phyloP scores from a whole-genome alignment of 1,140 invertebrate genomes.

The Pemphigus obesinymphae region DNA sequence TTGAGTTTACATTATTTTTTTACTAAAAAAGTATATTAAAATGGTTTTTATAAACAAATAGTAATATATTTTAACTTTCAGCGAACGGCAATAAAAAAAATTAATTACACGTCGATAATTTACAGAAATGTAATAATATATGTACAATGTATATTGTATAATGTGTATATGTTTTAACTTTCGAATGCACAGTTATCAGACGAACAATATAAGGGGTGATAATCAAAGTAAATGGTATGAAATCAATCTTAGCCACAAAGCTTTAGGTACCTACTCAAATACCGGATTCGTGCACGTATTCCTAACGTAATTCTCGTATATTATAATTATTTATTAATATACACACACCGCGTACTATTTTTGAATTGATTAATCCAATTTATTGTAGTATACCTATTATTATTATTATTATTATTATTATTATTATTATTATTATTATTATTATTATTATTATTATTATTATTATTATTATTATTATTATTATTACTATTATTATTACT shows the following conservation, averaged over 20 bases:
- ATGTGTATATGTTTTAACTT: too few species aligned
- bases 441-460: conserved; percentile 5
- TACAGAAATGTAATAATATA: too few species aligned
- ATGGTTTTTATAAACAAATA: not conserved
- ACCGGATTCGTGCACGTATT: not conserved
- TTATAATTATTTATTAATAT: conserved; percentile 13
- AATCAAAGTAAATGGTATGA: not conserved
- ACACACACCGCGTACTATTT: not conserved
- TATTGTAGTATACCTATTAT: not conserved
- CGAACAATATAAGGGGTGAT: not conserved
- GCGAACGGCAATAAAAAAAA: not conserved
- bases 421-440: not conserved
- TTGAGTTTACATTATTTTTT: not conserved
- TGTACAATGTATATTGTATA: too few species aligned
- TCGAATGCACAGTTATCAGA: too few species aligned
- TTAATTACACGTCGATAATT: too few species aligned
- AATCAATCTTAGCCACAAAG: not conserved
- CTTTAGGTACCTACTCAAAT: not conserved
- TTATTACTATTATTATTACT: too few species aligned
- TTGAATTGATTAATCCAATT: conserved; percentile 32
- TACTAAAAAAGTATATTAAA: not conserved
- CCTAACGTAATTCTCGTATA: not conserved
- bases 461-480: not conserved
- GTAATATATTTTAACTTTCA: not conserved
- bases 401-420: conserved; percentile 29